Conservation (phyloP, 2,888 invertebrate species). For the Kuschelorhynchus macadamiae region DNA sequence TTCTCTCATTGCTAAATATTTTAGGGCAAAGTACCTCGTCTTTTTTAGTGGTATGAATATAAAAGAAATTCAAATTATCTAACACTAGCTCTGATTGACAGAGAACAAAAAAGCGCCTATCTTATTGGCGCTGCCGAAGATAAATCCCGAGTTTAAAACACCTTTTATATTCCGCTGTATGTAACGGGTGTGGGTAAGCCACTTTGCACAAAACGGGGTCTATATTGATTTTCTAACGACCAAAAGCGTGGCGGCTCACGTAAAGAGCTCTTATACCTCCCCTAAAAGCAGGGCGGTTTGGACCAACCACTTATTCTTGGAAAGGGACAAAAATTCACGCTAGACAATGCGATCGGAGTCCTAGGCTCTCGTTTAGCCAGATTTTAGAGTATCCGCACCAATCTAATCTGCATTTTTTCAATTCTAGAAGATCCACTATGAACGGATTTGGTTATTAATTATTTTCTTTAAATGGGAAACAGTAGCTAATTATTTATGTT, state of each 20-base stretch:
- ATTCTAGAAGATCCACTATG: too few species aligned
- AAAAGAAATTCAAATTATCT: conserved; percentile 8
- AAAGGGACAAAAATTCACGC: conserved; percentile 42
- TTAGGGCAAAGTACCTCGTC: too few species aligned
- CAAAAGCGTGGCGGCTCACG: conserved; percentile 48
- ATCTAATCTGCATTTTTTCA: conserved; percentile 7
- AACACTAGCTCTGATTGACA: conserved; percentile 9
- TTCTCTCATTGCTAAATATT: too few species aligned
- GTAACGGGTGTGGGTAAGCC: conserved; percentile 49
- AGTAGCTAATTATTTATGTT: too few species aligned
- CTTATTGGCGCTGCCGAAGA: conserved; percentile 25
- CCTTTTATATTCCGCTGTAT: conserved; percentile 40
- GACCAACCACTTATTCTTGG: conserved; percentile 48
- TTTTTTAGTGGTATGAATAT: too few species aligned
- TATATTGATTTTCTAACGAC: conserved; percentile 61
- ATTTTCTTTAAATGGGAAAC: too few species aligned
- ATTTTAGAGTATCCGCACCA: conserved; percentile 34
- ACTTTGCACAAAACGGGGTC: conserved; percentile 54
- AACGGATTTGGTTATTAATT: too few species aligned
- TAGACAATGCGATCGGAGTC: conserved; percentile 35
- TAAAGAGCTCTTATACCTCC: conserved; percentile 48
- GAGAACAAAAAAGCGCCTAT: not conserved
- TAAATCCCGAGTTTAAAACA: conserved; percentile 42
- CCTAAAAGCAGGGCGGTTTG: conserved; percentile 44
- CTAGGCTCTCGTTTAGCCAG: conserved; percentile 28